Conservation (phyloP, 1,140 invertebrate species). For the Neelides sp. region DNA sequence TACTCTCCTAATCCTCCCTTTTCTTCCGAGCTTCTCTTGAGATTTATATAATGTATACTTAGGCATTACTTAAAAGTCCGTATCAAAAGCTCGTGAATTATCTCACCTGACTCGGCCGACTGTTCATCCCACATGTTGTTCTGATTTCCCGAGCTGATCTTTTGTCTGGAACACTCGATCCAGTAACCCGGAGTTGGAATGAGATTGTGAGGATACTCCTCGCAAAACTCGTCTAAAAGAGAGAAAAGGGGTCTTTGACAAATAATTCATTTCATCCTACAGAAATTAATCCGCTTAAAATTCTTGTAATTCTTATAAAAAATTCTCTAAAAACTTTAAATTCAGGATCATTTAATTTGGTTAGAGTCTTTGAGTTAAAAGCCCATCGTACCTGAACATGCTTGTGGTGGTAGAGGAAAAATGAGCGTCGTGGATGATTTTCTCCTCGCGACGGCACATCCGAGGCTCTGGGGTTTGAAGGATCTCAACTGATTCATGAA, state of each 20-base stretch:
- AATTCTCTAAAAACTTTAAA: too few species aligned
- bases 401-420: conserved; percentile 82
- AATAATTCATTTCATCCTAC: conserved; percentile 5
- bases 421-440: conserved; percentile 87
- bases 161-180: conserved; percentile 85
- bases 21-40: too few species aligned
- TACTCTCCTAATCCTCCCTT: too few species aligned
- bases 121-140: conserved; percentile 70
- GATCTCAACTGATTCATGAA: conserved; percentile 90
- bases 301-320: too few species aligned
- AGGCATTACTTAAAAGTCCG: too few species aligned
- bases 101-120: conserved; percentile 55
- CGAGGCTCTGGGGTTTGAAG: conserved; percentile 87
- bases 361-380: neutral
- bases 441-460: conserved; percentile 78
- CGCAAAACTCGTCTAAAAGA: conserved; percentile 74
- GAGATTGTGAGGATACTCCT: conserved; percentile 80
- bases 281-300: too few species aligned
- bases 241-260: conserved; percentile 11
- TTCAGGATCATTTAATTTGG: too few species aligned
- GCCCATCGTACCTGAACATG: conserved; percentile 65
- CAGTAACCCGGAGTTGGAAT: conserved; percentile 83
- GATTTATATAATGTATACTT: too few species aligned
- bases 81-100: too few species aligned
- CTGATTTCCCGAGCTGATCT: conserved; percentile 49